Conservation (phyloP, 2,113 vertebrate species). For the Benitochromis conjunctus region DNA sequence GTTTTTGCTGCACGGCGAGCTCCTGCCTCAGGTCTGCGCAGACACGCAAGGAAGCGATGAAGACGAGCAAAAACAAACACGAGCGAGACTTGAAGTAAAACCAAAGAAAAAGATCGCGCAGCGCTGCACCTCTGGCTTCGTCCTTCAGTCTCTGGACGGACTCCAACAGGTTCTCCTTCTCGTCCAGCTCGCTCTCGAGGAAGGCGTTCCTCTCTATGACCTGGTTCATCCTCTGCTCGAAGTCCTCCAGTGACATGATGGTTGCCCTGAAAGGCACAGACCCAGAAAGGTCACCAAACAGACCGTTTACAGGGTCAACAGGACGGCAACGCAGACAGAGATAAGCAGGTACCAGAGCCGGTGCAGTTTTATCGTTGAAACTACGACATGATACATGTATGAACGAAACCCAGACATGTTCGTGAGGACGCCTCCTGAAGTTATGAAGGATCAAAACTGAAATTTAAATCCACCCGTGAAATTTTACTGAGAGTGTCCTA, state of each 20-base stretch:
- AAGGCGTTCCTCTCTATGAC: slow-evolving; percentile 96
- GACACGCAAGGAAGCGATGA: not conserved
- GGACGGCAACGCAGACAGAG: not conserved
- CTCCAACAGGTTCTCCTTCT: slow-evolving; percentile 91
- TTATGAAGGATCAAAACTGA: not conserved
- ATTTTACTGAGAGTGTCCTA: not conserved
- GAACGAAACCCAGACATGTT: no score
- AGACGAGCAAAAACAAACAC: accelerated
- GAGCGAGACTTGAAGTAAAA: not conserved
- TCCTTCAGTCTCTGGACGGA: slow-evolving; percentile 93
- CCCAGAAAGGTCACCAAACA: not conserved
- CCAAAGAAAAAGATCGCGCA: accelerated
- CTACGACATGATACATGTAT: not conserved
- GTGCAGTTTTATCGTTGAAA: not conserved
- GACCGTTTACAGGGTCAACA: not conserved
- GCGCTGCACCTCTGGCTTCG: slow-evolving; percentile 85
- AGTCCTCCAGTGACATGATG: slow-evolving; percentile 96
- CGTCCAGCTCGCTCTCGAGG: slow-evolving; percentile 93
- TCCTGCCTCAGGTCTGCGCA: slow-evolving; percentile 87
- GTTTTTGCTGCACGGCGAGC: slow-evolving; percentile 90
- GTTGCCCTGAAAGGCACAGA: slow-evolving; percentile 76
- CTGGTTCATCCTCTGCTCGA: slow-evolving; percentile 93
- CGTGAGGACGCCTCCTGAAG: not conserved
- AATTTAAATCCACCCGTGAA: not conserved
- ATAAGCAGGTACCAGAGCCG: not conserved